Evolutionary conservation across 1,140 invertebrate species (phyloP), one percentile per base, ranked within the genome.

Genomic region (Apis cerana): DNA sequence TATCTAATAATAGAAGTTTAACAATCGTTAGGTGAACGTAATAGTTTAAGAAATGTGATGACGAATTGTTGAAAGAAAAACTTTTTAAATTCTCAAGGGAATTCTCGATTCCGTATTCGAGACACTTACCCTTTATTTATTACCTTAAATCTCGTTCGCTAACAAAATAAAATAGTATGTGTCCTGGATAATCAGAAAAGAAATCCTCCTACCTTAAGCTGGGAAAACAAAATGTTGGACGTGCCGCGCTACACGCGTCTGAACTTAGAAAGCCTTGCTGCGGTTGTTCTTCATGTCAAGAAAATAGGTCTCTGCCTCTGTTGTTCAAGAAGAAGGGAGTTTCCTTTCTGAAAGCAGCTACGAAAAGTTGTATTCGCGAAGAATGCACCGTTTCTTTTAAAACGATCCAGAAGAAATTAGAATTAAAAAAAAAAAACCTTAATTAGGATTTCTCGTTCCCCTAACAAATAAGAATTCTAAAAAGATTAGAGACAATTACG

Each of bases 121-220:
- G 43, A 9, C 48, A 27, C n/a, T 56, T 71, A 21, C 2, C 33
- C 15, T 27, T 71, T 56, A 71, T 71, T 56, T 54, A 33, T 71
- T 19, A 11, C 52, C 5, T 15, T 33, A 71, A 19, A 33, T 33
- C 50, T 19, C 33, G 17, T 23, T 10, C 2, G 19, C 23, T 70
- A 71, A 71, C 69, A 21, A 71, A 70, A 54, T 17, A 54, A 15
- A 23, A 33, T 13, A 43, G 23, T 15, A 13, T 58, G 23, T 21
- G 68, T 52, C 48, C 9, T 19, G 68, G 48, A 70, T 52, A 70
- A 70, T 70, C 68, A 72, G 52, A 33, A 58, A 58, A 72, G 50
- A 58, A 72, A 72, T 72, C 70, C 54, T 58, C 9, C 54, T n/a
- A 27, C 54, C 27, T 72, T 58, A 72, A 72, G 70, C 52, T 13